phyloP scores from a whole-genome alignment of 2,888 invertebrate genomes.

The Lottia scabra region DNA sequence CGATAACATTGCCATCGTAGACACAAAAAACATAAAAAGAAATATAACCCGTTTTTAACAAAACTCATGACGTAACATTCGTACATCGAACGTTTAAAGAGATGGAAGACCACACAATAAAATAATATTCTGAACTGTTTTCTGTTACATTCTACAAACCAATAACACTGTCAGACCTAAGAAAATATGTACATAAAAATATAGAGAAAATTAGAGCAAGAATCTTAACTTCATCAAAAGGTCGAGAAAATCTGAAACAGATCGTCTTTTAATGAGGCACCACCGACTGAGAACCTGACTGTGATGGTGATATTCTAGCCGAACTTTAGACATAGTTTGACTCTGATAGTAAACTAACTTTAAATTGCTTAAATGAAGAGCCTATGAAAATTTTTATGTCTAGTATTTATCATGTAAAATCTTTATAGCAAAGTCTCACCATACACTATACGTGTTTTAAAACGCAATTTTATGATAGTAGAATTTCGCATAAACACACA shows the following conservation, averaged over 20 bases:
- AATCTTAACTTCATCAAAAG: neutral
- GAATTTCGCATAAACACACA: slow-evolving; percentile 24
- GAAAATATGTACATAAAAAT: neutral
- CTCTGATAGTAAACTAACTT: slow-evolving; percentile 14
- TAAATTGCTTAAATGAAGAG: slow-evolving; percentile 19
- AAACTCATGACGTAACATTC: neutral
- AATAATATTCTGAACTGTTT: neutral
- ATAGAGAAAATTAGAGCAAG: neutral
- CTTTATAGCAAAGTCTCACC: slow-evolving; percentile 22
- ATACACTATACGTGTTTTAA: slow-evolving; percentile 12
- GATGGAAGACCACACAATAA: neutral
- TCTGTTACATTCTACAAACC: neutral
- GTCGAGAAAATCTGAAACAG: neutral
- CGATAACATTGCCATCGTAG: neutral
- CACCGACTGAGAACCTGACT: neutral
- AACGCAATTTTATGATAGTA: slow-evolving; percentile 16
- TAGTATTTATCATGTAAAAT: slow-evolving; percentile 23
- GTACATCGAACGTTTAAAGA: neutral
- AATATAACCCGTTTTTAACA: neutral
- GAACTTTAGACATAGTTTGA: neutral
- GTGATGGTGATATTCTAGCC: neutral
- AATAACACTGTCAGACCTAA: neutral
- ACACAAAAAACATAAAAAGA: neutral
- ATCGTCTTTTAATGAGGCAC: neutral
- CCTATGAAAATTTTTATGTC: slow-evolving; percentile 23